These are phyloP conservation scores for Aplidium turbinatum DNA, from an alignment of 23 tunicate genomes.

Conservation along the genomic window DNA sequence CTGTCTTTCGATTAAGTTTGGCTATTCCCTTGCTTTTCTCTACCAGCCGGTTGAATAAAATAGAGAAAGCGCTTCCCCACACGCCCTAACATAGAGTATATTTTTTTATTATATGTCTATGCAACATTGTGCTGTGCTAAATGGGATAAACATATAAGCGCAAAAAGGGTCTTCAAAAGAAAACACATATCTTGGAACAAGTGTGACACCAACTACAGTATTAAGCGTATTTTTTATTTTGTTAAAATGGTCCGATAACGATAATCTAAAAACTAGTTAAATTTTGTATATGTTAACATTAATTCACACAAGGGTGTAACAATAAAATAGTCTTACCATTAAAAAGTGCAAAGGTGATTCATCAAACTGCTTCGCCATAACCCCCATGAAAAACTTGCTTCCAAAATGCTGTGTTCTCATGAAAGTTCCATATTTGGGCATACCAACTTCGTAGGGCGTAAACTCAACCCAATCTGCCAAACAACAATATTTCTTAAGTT, in stretches of 20 bases:
- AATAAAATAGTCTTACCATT: conserved; percentile 70
- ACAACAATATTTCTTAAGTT: neutral
- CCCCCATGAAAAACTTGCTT: conserved; percentile 91
- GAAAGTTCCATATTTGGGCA: conserved; percentile 86
- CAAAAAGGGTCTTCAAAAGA: no score
- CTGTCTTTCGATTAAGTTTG: conserved; percentile 8
- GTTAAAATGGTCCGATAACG: no score
- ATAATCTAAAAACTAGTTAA: no score
- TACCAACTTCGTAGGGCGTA: conserved; percentile 86
- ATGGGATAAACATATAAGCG: no score
- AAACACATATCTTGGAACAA: no score
- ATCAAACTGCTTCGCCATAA: conserved; percentile 56
- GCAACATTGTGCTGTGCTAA: neutral
- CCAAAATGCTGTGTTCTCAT: conserved; percentile 74
- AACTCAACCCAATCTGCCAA: conserved; percentile 90
- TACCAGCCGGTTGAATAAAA: conserved; percentile 77
- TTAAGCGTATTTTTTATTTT: no score
- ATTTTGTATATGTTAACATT: no score
- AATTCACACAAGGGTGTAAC: no score
- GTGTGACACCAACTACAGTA: no score
- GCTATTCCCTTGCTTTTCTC: conserved; percentile 49
- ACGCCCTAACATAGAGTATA: conserved; percentile 62
- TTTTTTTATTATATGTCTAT: neutral
- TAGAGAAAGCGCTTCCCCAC: conserved; percentile 98
- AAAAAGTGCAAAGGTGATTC: conserved; percentile 93